These are phyloP conservation scores for Harpagifer antarcticus DNA, from an alignment of 2,797 vertebrate genomes.

Conservation along the genomic window DNA sequence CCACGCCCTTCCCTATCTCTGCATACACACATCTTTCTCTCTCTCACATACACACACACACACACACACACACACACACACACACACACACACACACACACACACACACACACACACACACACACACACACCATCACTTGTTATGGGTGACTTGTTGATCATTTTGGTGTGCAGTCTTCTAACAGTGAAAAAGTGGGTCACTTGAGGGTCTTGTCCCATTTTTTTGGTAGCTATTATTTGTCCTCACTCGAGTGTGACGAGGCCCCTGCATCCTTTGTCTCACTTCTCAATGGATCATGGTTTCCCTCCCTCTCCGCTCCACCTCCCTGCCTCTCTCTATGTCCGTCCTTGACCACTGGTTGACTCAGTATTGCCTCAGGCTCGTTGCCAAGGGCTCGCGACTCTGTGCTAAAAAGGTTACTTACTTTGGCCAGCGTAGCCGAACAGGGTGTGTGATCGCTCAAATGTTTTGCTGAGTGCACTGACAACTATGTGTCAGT, in stretches of 20 bases:
- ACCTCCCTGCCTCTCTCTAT: slow-evolving; percentile 14
- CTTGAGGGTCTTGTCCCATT: slow-evolving; percentile 51
- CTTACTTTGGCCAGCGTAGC: slow-evolving; percentile 43
- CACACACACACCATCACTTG: not conserved
- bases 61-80: not conserved
- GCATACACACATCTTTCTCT: slow-evolving; percentile 16
- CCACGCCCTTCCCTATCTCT: slow-evolving; percentile 55
- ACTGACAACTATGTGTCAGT: slow-evolving; percentile 14
- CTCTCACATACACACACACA: slow-evolving; percentile 7
- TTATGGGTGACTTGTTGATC: slow-evolving; percentile 42
- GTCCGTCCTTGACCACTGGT: slow-evolving; percentile 63
- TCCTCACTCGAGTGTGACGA: slow-evolving; percentile 68
- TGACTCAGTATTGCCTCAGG: slow-evolving; percentile 60
- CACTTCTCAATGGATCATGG: slow-evolving; percentile 60
- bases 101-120: no score
- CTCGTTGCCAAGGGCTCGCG: slow-evolving; percentile 53
- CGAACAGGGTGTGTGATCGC: slow-evolving; percentile 37
- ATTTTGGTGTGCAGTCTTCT: slow-evolving; percentile 31
- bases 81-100: no score
- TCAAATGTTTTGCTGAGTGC: slow-evolving; percentile 25
- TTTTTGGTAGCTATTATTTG: slow-evolving; percentile 72
- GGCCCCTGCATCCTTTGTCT: slow-evolving; percentile 59
- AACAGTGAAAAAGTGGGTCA: slow-evolving; percentile 72
- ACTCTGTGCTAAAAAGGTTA: slow-evolving; percentile 46
- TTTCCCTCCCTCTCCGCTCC: slow-evolving; percentile 16